phyloP scores from a whole-genome alignment of 2,797 vertebrate genomes.

The Rhinella marina region DNA sequence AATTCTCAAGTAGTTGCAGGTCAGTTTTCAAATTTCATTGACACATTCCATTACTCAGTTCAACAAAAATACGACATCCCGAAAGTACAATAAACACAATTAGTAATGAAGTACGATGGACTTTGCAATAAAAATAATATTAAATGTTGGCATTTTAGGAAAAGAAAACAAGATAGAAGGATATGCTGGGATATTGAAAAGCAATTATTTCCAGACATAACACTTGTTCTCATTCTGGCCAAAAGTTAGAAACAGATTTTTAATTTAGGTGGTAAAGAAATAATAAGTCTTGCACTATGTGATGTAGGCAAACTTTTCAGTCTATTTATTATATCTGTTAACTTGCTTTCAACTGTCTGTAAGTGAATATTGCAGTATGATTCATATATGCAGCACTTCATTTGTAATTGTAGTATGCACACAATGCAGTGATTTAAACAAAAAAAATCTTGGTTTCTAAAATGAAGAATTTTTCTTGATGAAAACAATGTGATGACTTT shows the following conservation, averaged over 20 bases:
- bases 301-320: neutral
- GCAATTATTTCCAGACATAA: slow-evolving; percentile 39
- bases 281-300: neutral
- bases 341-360: neutral
- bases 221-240: neutral
- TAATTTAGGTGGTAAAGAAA: slow-evolving; percentile 23
- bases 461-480: neutral
- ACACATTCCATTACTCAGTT: slow-evolving; percentile 58
- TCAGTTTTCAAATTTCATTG: slow-evolving; percentile 66
- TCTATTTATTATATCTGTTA: neutral
- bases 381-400: neutral
- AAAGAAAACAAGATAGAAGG: slow-evolving; percentile 28
- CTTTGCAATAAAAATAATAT: slow-evolving; percentile 26
- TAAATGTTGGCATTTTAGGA: slow-evolving; percentile 35
- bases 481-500: too few relatives aligned
- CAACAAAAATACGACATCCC: slow-evolving; percentile 53
- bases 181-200: slow-evolving; percentile 34
- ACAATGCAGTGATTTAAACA: neutral
- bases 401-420: neutral
- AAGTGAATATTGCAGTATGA: neutral
- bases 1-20: slow-evolving; percentile 72
- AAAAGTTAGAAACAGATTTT: slow-evolving; percentile 27
- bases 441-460: neutral
- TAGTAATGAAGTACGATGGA: slow-evolving; percentile 33
- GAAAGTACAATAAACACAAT: slow-evolving; percentile 59